These are phyloP conservation scores for Motacilla tschutschensis DNA, from an alignment of 2,113 vertebrate species.

Conservation along the genomic window DNA sequence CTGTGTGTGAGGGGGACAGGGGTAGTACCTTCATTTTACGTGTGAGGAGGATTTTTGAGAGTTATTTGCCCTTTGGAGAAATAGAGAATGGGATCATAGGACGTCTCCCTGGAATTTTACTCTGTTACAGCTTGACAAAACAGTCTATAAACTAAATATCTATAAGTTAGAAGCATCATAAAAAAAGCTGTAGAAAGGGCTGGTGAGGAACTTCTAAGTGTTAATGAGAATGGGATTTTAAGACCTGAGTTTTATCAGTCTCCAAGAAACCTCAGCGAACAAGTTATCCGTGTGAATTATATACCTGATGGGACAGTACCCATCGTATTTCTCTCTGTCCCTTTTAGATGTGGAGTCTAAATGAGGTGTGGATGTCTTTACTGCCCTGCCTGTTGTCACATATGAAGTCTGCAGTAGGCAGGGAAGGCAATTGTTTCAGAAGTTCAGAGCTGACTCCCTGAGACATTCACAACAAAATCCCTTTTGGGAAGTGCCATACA, in stretches of 20 bases:
- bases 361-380: background rate
- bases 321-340: background rate
- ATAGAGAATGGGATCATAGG: background rate
- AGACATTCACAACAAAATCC: background rate
- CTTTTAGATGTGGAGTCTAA: background rate
- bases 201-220: rapidly evolving
- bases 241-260: background rate
- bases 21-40: rapidly evolving
- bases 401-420: background rate
- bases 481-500: background rate
- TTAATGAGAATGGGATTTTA: background rate
- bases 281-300: background rate
- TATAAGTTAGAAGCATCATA: background rate
- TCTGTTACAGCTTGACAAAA: background rate
- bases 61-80: background rate
- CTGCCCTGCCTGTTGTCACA: background rate
- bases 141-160: background rate
- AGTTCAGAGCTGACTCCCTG: background rate
- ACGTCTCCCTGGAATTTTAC: background rate
- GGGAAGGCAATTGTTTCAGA: background rate
- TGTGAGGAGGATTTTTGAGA: background rate
- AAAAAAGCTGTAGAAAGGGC: background rate
- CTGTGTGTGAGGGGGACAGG: background rate
- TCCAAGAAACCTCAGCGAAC: background rate
- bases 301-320: background rate